Evolutionary conservation across 2,797 vertebrate genomes (phyloP), one percentile per base, ranked within the genome.

Genomic region (Bovichtus diacanthus): DNA sequence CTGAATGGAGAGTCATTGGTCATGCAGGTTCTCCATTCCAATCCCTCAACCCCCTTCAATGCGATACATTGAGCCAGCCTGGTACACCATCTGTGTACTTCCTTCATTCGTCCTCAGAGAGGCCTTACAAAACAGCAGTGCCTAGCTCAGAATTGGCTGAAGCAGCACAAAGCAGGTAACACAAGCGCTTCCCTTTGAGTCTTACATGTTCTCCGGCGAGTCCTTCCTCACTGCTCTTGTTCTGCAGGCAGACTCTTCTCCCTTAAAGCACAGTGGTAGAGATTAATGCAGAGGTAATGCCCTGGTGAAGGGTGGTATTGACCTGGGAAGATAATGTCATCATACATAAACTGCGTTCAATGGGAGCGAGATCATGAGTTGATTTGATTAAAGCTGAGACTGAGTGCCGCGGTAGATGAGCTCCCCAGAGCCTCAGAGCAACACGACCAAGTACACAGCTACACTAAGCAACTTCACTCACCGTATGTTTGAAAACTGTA

Each of bases 271-370:
- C 54, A 51, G 9, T 31, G 76, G 27, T 46, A 23, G 65, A 77
- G 77, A 87, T 86, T 81, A 47, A 87, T 76, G 84, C 59, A 54
- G 65, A 78, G 72, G 61, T 27, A 70, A 81, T 59, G 54, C 78
- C 64, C 77, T 31, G 25, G 55, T 81, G 80, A 83, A 74, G 70
- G 78, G 4, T 50, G 25, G 56, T 80, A 84, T 81, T 79, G 87
- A 88, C 84, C 84, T 66, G 56, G 70, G 65, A 69, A 70, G 80
- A 89, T 89, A 85, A 88, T 86, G 88, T 81, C 79, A 82, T 85
- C 77, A 58, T 59, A 70, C 64, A 83, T 86, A 82, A 86, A 72
- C 70, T 53, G 55, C 1, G 55, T 75, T 85, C 76, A 49, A 69
- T 73, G 74, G 59, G 65, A 85, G 65, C 70, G 38, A 64, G 82